Evolutionary conservation across 1,140 invertebrate genomes (phyloP).

Genomic region (Nomia melanderi): DNA sequence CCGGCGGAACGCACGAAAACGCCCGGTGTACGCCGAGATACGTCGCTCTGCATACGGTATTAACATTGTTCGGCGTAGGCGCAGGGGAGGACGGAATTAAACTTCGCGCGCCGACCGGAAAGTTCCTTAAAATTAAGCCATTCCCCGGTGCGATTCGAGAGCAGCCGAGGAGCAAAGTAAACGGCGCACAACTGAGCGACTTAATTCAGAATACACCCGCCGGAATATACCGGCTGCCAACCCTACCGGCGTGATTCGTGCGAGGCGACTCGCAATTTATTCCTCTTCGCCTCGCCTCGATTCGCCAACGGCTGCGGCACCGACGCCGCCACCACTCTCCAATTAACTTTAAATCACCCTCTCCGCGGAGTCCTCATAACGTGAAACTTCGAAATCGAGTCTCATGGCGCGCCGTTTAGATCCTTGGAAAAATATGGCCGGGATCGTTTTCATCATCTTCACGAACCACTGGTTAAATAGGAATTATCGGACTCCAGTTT

Average conservation of each 20-base stretch:
- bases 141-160: conserved; percentile 56
- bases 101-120: conserved; percentile 45
- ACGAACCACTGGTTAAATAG: not conserved
- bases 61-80: conserved; percentile 13
- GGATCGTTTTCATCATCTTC: conserved; percentile 27
- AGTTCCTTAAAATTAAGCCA: conserved; percentile 64
- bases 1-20: conserved; percentile 11
- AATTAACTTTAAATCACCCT: conserved; percentile 67
- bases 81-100: conserved; percentile 37
- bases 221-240: conserved; percentile 27
- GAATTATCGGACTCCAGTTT: not conserved
- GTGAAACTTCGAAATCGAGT: conserved; percentile 61
- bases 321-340: conserved; percentile 52
- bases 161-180: conserved; percentile 61
- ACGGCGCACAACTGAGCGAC: conserved; percentile 64
- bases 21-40: not conserved
- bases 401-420: conserved; percentile 41
- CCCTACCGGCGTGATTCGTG: conserved; percentile 35
- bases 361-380: conserved; percentile 49
- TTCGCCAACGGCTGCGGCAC: too few relatives aligned
- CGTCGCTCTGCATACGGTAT: conserved; percentile 17
- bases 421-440: not conserved
- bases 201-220: conserved; percentile 61
- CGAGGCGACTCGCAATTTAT: conserved; percentile 67
- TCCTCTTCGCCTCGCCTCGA: conserved; percentile 40